Evolutionary conservation across 1,140 invertebrate genomes (phyloP), one percentile per base, ranked within the genome.

Genomic region (Monomorium pharaonis): DNA sequence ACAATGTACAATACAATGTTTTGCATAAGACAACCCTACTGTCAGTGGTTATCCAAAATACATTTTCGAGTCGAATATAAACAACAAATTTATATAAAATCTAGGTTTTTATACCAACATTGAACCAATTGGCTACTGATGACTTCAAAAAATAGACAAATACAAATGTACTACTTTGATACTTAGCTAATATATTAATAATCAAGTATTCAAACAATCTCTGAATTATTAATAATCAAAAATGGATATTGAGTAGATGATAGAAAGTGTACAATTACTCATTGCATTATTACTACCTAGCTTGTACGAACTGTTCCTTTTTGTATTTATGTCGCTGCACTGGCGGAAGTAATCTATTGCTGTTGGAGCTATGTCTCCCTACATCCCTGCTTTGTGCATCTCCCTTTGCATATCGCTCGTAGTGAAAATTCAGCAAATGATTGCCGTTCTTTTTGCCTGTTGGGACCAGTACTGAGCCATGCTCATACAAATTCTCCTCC

Each of bases 271-370:
- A 27, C 2, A 33, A 7, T 65, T 69, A n/a, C 4, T 54, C 3
- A 37, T 49, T 16, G 14, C 21, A 16, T 10, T n/a, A 58, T 72
- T 47, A 58, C 30, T 96, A 99, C 98, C 99, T 99, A 49, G 98
- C 98, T 95, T 99, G 98, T 49, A 99, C 95, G 94, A 98, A 99
- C 91, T 98, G 97, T 94, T 99, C 98, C 94, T 98, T 98, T 94
- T 98, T 98, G 94, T 98, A 98, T 92, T 97, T 97, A 90, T 97
- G 96, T 44, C 96, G 95, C 67, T 95, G 95, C 80, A 95, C 93
- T 60, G 93, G 92, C 91, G 95, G 94, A 84, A 95, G 91, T 91
- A 94, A 95, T 92, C 94, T 93, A 91, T 94, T 93, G 91, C 87
- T 94, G 90, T 90, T 93, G 54, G 65, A 42, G 91, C 89, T 91